phyloP scores from a whole-genome alignment of 2,113 vertebrate genomes.

The Xenus cinereus region DNA sequence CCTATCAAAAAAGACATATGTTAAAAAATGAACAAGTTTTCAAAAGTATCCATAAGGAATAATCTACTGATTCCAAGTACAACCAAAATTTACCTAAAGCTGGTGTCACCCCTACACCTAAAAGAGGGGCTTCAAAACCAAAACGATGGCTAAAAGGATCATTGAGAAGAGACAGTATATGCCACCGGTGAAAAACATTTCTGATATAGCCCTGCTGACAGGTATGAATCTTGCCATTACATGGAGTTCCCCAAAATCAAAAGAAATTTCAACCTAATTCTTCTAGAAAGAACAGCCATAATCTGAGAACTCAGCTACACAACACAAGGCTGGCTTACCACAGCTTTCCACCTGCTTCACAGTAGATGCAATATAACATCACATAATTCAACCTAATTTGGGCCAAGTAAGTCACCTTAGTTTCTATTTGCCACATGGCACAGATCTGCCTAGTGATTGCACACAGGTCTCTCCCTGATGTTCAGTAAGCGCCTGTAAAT shows the following conservation, averaged over 20 bases:
- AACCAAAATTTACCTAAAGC: not conserved
- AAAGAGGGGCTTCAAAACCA: not conserved
- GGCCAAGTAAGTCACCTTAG: not conserved
- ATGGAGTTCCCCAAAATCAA: not conserved
- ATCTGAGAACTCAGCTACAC: not conserved
- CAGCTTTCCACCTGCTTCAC: not conserved
- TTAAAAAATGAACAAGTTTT: not conserved
- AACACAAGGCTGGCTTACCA: not conserved
- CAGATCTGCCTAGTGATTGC: not conserved
- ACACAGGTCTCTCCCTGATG: not conserved
- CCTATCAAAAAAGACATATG: not conserved
- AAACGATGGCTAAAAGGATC: not conserved
- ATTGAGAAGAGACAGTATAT: not conserved
- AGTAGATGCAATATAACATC: not conserved
- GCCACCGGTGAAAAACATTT: not conserved
- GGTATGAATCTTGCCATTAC: not conserved
- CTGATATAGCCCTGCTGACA: not conserved
- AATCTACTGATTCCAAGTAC: not conserved
- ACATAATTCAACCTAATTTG: not conserved
- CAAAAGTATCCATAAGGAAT: not conserved
- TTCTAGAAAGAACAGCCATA: not conserved
- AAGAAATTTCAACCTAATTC: not conserved
- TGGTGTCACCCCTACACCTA: not conserved
- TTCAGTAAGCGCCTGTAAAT: accelerated
- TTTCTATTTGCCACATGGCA: not conserved